phyloP scores from a whole-genome alignment of 2,797 vertebrate species.

The Remorina albescens region DNA sequence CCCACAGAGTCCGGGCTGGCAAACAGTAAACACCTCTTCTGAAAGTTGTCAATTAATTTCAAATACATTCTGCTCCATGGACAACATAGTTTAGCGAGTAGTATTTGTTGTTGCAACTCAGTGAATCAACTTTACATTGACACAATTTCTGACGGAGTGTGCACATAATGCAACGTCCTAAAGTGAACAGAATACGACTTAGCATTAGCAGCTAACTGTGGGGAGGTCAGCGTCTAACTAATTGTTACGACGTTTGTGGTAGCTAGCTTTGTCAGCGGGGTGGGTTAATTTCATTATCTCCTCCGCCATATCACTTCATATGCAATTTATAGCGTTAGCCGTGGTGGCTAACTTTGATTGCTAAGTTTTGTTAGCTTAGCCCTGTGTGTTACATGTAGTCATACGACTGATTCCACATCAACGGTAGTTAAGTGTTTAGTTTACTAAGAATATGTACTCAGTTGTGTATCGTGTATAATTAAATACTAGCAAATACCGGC shows the following conservation, averaged over 20 bases:
- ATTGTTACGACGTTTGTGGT: slow-evolving; percentile 22
- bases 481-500: not conserved
- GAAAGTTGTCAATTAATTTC: slow-evolving; percentile 41
- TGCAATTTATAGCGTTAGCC: slow-evolving; percentile 34
- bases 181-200: slow-evolving; percentile 44
- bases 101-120: not conserved
- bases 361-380: slow-evolving; percentile 58
- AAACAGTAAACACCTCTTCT: slow-evolving; percentile 12
- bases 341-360: slow-evolving; percentile 45
- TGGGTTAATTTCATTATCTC: slow-evolving; percentile 52
- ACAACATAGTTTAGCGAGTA: not conserved
- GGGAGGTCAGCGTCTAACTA: slow-evolving; percentile 26
- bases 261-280: slow-evolving; percentile 36
- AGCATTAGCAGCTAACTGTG: slow-evolving; percentile 52
- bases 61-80: not conserved
- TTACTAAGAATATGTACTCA: not conserved
- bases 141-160: slow-evolving; percentile 21
- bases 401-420: too few species aligned
- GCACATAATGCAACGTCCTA: slow-evolving; percentile 31
- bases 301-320: slow-evolving; percentile 55
- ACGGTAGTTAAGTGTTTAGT: not conserved
- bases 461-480: fast-evolving
- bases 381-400: not conserved
- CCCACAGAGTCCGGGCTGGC: slow-evolving; percentile 1
- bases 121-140: slow-evolving; percentile 8